A percentile compares a stretch with the other conserved stretches of the same genome.
Conservation (phyloP, 2,113 vertebrate genomes). For the Syngnathus typhle region DNA sequence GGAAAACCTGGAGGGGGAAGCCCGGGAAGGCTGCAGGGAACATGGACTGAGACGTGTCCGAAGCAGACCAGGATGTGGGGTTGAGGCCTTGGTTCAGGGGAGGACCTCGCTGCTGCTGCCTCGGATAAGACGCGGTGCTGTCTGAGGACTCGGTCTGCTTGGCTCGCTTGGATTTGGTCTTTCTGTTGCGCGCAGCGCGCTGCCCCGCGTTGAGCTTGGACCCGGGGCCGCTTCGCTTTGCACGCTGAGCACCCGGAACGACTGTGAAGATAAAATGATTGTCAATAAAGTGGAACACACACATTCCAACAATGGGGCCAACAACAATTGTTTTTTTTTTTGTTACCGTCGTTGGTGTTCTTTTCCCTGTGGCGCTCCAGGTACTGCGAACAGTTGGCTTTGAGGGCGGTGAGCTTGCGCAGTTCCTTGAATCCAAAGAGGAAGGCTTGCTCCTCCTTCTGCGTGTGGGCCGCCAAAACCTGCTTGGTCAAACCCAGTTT, state of each 20-base stretch:
- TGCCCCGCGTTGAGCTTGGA: conserved; percentile 45
- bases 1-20: conserved; percentile 79
- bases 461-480: conserved; percentile 87
- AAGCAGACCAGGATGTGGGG: conserved; percentile 80
- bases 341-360: conserved; percentile 54
- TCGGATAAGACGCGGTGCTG: conserved; percentile 73
- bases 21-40: conserved; percentile 77
- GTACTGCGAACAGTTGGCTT: conserved; percentile 76
- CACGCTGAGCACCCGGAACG: conserved; percentile 21
- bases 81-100: conserved; percentile 60
- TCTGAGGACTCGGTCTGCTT: conserved; percentile 79
- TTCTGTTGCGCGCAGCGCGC: conserved; percentile 76
- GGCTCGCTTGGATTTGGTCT: conserved; percentile 78
- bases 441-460: conserved; percentile 91
- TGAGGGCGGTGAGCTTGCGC: conserved; percentile 68
- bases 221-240: conserved; percentile 32
- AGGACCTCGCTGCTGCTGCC: conserved; percentile 47
- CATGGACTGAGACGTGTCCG: conserved; percentile 78
- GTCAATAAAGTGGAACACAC: too few species aligned
- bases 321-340: conserved; percentile 4
- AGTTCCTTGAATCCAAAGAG: conserved; percentile 79
- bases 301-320: background rate
- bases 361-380: conserved; percentile 73
- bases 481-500: conserved; percentile 89
- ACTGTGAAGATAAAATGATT: conserved; percentile 27